phyloP scores from a whole-genome alignment of 2,113 vertebrate genomes.

The Picathartes gymnocephalus region DNA sequence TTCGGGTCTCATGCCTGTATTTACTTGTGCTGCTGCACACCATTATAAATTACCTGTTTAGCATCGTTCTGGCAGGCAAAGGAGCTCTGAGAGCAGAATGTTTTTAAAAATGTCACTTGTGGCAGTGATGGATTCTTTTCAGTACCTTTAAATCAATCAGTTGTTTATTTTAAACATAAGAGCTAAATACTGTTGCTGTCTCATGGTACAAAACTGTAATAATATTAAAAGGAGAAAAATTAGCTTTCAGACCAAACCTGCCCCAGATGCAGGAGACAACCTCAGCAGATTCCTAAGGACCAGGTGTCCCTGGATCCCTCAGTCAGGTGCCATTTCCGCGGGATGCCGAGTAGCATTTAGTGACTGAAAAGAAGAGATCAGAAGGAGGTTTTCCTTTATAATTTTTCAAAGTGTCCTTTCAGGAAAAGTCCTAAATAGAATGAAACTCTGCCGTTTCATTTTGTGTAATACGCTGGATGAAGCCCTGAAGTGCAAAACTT shows the following conservation, averaged over 20 bases:
- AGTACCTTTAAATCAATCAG: not conserved
- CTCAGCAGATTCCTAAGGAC: not conserved
- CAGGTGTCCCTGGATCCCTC: not conserved
- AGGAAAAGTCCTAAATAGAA: not conserved
- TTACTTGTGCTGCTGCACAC: not conserved
- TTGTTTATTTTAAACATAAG: not conserved
- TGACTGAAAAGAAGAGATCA: not conserved
- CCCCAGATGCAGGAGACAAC: not conserved
- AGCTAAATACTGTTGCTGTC: not conserved
- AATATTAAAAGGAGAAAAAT: not conserved
- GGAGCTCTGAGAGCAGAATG: not conserved
- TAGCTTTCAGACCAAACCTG: not conserved
- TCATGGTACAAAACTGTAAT: not conserved
- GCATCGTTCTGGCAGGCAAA: not conserved
- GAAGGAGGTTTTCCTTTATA: not conserved
- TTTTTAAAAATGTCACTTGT: not conserved
- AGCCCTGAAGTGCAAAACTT: not conserved
- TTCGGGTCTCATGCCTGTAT: not conserved
- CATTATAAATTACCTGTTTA: not conserved
- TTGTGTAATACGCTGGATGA: not conserved
- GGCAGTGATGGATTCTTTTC: not conserved
- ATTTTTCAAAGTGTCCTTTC: not conserved
- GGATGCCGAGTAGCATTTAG: not conserved
- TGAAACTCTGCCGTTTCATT: not conserved
- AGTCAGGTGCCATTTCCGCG: rapidly evolving